These are phyloP conservation scores for Propithecus coquereli DNA, from an alignment of 2,113 vertebrate species.

Conservation along the genomic window DNA sequence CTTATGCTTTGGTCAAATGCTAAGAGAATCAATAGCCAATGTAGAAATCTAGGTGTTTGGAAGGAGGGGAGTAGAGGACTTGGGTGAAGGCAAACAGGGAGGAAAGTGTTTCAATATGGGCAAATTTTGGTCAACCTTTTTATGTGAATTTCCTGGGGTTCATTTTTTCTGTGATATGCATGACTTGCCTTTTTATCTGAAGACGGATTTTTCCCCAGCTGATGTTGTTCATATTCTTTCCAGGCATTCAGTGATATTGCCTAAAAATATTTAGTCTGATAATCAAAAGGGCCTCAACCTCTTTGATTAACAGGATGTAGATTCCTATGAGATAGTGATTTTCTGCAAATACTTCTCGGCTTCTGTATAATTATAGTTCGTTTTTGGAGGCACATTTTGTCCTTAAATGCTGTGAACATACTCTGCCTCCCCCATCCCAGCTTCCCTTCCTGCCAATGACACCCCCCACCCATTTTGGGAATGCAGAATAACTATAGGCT, in stretches of 20 bases:
- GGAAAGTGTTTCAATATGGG: background rate
- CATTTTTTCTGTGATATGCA: background rate
- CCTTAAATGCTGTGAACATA: background rate
- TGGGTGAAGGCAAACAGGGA: background rate
- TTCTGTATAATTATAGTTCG: conserved; percentile 52
- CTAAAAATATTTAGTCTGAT: conserved; percentile 72
- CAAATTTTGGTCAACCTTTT: background rate
- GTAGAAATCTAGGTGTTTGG: background rate
- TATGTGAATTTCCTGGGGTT: background rate
- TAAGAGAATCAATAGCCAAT: background rate
- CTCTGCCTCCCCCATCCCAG: background rate
- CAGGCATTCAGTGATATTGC: conserved; percentile 52
- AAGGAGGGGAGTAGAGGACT: background rate
- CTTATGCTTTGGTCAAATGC: background rate
- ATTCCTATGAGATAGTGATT: conserved; percentile 57
- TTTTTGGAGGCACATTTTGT: conserved; percentile 56
- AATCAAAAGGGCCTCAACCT: conserved; percentile 62
- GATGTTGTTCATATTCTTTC: conserved; percentile 39
- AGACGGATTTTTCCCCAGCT: background rate
- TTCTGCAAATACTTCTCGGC: conserved; percentile 32
- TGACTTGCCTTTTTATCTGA: conserved; percentile 4
- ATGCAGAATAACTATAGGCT: background rate
- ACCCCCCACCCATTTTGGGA: background rate
- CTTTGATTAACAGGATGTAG: conserved; percentile 66
- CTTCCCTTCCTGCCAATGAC: background rate